These are phyloP conservation scores for Oegoconia quadripuncta DNA, from an alignment of 2,888 invertebrate species.

Conservation along the genomic window DNA sequence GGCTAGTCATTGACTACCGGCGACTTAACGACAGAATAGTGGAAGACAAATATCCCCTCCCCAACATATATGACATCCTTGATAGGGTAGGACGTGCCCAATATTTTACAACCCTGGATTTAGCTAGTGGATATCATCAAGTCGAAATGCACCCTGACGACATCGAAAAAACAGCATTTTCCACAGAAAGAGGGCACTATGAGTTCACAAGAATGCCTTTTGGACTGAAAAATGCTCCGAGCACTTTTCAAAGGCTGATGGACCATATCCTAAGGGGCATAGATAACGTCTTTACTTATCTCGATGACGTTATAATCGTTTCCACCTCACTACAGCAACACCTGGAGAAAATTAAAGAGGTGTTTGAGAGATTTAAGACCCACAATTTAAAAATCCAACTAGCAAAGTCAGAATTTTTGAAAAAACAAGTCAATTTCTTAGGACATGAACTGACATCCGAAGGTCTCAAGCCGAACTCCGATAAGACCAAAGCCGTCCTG, in stretches of 20 bases:
- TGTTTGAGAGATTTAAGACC: constrained; percentile 22
- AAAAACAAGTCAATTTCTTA: constrained; percentile 21
- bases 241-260: constrained; percentile 50
- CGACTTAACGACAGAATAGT: constrained; percentile 25
- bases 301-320: constrained; percentile 39
- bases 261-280: too few relatives aligned
- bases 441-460: constrained; percentile 19
- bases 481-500: constrained; percentile 19
- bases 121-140: constrained; percentile 20
- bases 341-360: constrained; percentile 15
- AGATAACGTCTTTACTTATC: constrained; percentile 40
- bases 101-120: constrained; percentile 21
- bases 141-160: constrained; percentile 16
- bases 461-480: constrained; percentile 20
- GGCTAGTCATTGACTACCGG: constrained; percentile 43
- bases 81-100: too few relatives aligned
- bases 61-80: too few relatives aligned
- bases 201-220: constrained; percentile 24
- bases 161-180: constrained; percentile 19
- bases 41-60: too few relatives aligned
- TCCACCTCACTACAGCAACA: constrained; percentile 24
- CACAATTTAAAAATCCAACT: constrained; percentile 23
- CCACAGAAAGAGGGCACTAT: constrained; percentile 17
- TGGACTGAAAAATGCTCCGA: too few relatives aligned
- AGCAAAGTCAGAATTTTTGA: constrained; percentile 24